Base-by-base conservation (phyloP, 2,113 vertebrate species). In the Calonectris borealis region DNA sequence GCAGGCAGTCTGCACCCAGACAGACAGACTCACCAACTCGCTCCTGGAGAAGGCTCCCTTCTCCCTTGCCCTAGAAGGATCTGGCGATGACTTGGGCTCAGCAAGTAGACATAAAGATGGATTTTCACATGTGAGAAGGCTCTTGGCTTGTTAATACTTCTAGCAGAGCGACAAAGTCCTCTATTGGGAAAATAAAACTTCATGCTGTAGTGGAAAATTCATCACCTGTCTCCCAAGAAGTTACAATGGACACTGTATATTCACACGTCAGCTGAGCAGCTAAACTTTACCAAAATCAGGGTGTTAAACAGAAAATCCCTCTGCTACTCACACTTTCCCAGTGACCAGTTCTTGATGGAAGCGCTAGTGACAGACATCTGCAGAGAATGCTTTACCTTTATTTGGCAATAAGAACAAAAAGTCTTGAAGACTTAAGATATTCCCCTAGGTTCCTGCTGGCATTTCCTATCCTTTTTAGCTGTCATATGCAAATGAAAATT, bases 251-350 rank as follows among this genome's bases (percentile, higher is more conserved):
- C 55, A n/a, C 68, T 83, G 68, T 54, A 21, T 51, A 48, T 44
- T 92, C 76, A 90, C 71, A 70, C 3, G 1, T 10, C 75, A 76
- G 57, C 82, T 69, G 40, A 91, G 73, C 77, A 81, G 81, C 81
- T 64, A 25, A 84, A 93, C 29, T 77, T 83, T 12, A 92, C 93
- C 80, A 58, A 62, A 54, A 11, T 19, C 79, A 66, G 57, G 40
- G 73, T 70, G 90, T 85, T 90, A 93, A 95, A 87, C 73, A 96
- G 95, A 90, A 95, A 96, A 96, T 93, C 92, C 60, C 46, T 78
- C 60, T 75, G 73, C 87, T 38, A 31, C 60, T 95, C 90, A 88
- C 86, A 60, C 76, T 10, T 81, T 72, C 51, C 62, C 64, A 90
- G 48, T 12, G 42, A 81, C 79, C 62, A 77, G 38, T 4, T 64